Evolutionary conservation across 2,797 vertebrate genomes (phyloP).

Genomic region (Petrocephalus schoutedeni): DNA sequence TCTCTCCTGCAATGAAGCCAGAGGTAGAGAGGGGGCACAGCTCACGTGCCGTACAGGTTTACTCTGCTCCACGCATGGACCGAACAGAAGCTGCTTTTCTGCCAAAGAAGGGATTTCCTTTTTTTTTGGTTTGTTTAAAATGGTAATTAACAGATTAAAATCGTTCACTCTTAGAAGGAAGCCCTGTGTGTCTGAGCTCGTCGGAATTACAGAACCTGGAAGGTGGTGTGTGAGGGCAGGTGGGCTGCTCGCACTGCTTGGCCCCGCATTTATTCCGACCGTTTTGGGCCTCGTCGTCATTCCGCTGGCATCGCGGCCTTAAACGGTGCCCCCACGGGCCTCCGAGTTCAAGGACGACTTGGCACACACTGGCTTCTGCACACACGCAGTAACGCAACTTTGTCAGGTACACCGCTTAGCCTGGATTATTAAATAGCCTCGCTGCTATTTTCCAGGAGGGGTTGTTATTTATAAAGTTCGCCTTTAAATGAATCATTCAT

Average conservation of each 20-base stretch:
- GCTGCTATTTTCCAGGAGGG: background rate
- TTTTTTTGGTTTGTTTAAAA: slow-evolving; percentile 7
- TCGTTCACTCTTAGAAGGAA: background rate
- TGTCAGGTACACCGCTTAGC: background rate
- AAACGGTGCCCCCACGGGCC: background rate
- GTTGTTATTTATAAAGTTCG: background rate
- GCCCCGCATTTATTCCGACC: background rate
- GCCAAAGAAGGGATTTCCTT: background rate
- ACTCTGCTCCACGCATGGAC: background rate
- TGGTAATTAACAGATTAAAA: background rate
- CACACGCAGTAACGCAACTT: background rate
- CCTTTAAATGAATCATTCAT: background rate
- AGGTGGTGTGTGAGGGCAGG: background rate
- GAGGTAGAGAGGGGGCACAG: background rate
- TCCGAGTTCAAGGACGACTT: background rate
- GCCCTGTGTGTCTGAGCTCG: background rate
- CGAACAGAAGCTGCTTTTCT: background rate
- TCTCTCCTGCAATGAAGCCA: background rate
- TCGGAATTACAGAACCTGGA: background rate
- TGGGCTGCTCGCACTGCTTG: background rate
- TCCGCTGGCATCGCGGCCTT: background rate
- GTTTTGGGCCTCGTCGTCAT: background rate
- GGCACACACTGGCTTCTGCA: background rate
- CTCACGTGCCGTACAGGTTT: background rate
- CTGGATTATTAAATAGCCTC: background rate